Percentiles rank a stretch among this genome's conserved stretches.
Evolutionary conservation across 2,113 vertebrate genomes (phyloP).

Genomic region (Sinocyclocheilus rhinocerous): DNA sequence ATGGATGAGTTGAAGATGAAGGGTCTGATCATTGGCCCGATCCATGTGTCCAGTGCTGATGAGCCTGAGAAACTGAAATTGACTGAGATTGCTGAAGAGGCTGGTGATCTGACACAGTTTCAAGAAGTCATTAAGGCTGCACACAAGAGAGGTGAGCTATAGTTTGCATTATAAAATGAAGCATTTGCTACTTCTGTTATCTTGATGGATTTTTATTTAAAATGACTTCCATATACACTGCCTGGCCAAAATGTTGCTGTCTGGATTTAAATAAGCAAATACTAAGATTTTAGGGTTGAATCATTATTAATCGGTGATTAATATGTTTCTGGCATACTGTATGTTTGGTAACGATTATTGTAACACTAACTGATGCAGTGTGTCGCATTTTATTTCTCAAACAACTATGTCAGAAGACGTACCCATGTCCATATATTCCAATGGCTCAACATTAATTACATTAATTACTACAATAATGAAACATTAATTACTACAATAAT

Average conservation of each 20-base stretch:
- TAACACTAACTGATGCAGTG: neutral
- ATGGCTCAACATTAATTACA: no score
- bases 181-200: neutral
- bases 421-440: no score
- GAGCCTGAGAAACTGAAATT: conserved; percentile 67
- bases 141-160: conserved; percentile 80
- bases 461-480: no score
- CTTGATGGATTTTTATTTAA: neutral
- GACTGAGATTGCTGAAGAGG: conserved; percentile 61
- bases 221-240: no score
- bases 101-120: conserved; percentile 75
- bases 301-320: no score
- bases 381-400: neutral
- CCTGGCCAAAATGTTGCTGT: no score
- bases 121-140: conserved; percentile 69
- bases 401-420: no score
- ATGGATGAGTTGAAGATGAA: conserved; percentile 80
- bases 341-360: no score
- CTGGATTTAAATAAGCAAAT: no score
- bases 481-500: no score
- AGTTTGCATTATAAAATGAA: neutral
- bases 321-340: neutral
- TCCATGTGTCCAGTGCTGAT: conserved; percentile 75
- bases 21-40: conserved; percentile 81
- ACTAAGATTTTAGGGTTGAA: no score